A percentile compares a stretch with the other conserved stretches of the same genome.
Evolutionary conservation across 2,797 vertebrate genomes (phyloP).

Genomic region (Lithobates pipiens): DNA sequence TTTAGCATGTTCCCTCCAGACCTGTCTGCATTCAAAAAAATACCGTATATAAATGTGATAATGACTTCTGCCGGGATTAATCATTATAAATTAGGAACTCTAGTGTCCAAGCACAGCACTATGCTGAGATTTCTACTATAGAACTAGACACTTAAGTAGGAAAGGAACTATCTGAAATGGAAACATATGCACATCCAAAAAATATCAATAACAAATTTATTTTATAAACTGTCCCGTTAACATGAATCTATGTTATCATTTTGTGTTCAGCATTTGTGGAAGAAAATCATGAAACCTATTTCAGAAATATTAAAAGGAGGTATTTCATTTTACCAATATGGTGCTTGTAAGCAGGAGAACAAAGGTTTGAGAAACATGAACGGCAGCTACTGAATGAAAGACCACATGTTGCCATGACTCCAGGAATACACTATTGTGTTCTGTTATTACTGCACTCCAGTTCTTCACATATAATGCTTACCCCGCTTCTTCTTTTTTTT

Average conservation of each 20-base stretch:
- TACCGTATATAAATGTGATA: neutral
- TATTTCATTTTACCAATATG: neutral
- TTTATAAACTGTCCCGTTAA: neutral
- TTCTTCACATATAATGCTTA: conserved; percentile 1
- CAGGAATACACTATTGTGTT: neutral
- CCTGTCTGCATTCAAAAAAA: neutral
- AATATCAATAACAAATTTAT: neutral
- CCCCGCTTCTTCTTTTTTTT: neutral
- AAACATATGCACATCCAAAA: neutral
- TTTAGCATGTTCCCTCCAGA: neutral
- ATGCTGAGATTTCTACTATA: neutral
- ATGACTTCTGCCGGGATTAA: neutral
- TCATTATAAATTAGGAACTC: neutral
- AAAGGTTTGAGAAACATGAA: neutral
- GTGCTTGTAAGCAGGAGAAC: neutral
- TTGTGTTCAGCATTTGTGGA: neutral
- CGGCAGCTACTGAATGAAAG: neutral
- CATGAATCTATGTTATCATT: neutral
- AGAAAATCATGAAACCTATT: neutral
- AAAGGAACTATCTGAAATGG: neutral
- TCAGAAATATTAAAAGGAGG: neutral
- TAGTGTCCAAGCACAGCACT: neutral
- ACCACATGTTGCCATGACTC: conserved; percentile 17
- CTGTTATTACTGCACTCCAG: neutral
- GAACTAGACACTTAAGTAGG: neutral